Evolutionary conservation across 1,140 invertebrate genomes (phyloP), one percentile per base, ranked within the genome.

Genomic region (Papilio polytes): DNA sequence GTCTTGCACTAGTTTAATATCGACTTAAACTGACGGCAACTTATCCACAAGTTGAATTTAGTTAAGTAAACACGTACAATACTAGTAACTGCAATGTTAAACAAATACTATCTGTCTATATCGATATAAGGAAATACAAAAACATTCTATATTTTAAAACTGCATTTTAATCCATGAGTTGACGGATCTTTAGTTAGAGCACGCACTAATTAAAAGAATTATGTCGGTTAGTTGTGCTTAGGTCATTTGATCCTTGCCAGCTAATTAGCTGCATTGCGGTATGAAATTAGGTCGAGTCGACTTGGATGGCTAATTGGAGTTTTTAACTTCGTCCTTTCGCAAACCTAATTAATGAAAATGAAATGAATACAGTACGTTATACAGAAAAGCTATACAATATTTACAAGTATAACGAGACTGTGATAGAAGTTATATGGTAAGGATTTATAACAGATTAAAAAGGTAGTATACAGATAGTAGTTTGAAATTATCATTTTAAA

Each of bases 221-320:
- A n/a, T 44, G 8, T 74, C 36, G 41, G 72, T 73, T 44, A 73
- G 36, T 73, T 73, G 41, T 46, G 41, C 72, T 73, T 44, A 46
- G 72, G 72, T 73, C 72, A 48, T 51, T 36, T 13, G 74, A 76
- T 76, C 74, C 74, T 76, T 48, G 46, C 20, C 74, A 48, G 44
- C 20, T 76, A 76, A 76, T 76, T 76, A 76, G 74, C 74, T 76
- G 20, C 46, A 76, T 51, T 76, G 74, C 74, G 74, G 20, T 12
- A 76, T 48, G 9, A 76, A 76, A 48, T 76, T 51, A 76, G 74
- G 74, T 76, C 74, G 46, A 22, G 44, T 76, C 74, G 46, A 51
- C 20, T 76, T 46, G 36, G n/a, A 46, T 74, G 44, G 12, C 44
- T 76, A 76, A 76, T 51, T 76, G 20, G 12, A 48, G 41, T 46